phyloP scores from a whole-genome alignment of 2,113 vertebrate species.

The Microcebus griseorufus region DNA sequence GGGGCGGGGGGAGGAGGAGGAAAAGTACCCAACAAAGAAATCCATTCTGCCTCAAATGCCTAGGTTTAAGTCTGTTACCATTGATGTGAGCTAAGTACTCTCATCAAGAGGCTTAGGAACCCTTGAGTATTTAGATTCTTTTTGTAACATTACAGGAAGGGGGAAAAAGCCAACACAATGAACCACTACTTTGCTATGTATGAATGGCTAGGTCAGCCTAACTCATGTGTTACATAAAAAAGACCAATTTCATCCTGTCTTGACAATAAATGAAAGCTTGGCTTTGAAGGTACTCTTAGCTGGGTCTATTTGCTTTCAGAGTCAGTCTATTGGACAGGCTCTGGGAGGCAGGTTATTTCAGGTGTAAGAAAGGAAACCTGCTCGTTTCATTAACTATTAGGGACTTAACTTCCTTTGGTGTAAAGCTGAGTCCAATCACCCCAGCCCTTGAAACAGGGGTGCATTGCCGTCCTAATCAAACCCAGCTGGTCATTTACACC shows the following conservation, averaged over 20 bases:
- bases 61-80: neutral
- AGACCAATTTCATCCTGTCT: slow-evolving; percentile 51
- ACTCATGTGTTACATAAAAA: slow-evolving; percentile 32
- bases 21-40: slow-evolving; percentile 67
- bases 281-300: slow-evolving; percentile 58
- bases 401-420: slow-evolving; percentile 57
- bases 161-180: slow-evolving; percentile 45
- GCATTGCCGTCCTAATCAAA: neutral
- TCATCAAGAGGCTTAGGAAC: slow-evolving; percentile 30
- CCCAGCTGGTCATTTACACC: neutral
- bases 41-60: slow-evolving; percentile 11
- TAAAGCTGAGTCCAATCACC: neutral
- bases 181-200: slow-evolving; percentile 40
- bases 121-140: slow-evolving; percentile 54
- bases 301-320: slow-evolving; percentile 34
- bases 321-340: slow-evolving; percentile 23
- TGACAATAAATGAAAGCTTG: slow-evolving; percentile 63
- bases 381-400: slow-evolving; percentile 45
- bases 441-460: neutral
- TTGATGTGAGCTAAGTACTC: slow-evolving; percentile 35
- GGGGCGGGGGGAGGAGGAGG: neutral
- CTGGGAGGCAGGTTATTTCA: slow-evolving; percentile 55
- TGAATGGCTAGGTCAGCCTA: slow-evolving; percentile 26
- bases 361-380: slow-evolving; percentile 41
- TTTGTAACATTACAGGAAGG: slow-evolving; percentile 22